These are phyloP conservation scores for Chelonus formosanus DNA, from an alignment of 2,888 invertebrate species.

Conservation along the genomic window DNA sequence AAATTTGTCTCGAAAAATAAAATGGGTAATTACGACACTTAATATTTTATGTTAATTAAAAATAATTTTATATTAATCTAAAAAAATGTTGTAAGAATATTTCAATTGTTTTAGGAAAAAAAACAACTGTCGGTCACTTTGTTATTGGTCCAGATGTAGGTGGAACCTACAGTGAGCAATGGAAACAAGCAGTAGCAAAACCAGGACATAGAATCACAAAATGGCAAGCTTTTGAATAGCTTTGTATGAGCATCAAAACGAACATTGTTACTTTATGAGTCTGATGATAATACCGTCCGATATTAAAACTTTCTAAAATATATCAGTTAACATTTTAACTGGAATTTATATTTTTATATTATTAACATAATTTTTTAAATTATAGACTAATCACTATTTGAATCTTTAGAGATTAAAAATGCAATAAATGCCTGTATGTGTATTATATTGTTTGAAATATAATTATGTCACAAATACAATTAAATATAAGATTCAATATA, in stretches of 20 bases:
- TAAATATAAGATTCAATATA: no score
- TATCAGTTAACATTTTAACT: neutral
- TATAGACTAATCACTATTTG: no score
- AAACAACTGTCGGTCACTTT: conserved; percentile 74
- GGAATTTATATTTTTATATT: no score
- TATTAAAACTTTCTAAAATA: conserved; percentile 10
- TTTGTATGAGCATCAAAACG: neutral
- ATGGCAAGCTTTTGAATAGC: conserved; percentile 60
- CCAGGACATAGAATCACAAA: conserved; percentile 59
- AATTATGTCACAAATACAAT: no score
- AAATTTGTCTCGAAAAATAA: conserved; percentile 74
- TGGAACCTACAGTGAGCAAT: conserved; percentile 69
- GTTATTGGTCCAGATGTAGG: conserved; percentile 71
- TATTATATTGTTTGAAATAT: no score
- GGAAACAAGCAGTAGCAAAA: conserved; percentile 69
- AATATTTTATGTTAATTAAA: neutral
- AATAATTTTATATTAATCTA: neutral
- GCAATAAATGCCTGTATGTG: no score
- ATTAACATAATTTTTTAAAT: no score
- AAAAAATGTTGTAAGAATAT: neutral
- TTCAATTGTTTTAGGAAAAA: conserved; percentile 66
- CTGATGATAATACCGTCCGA: conserved; percentile 20
- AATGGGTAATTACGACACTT: conserved; percentile 64
- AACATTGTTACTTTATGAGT: no score
- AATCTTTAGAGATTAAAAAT: no score